Evolutionary conservation across 2,113 vertebrate species (phyloP).

Genomic region (Leucopsar rothschildi): DNA sequence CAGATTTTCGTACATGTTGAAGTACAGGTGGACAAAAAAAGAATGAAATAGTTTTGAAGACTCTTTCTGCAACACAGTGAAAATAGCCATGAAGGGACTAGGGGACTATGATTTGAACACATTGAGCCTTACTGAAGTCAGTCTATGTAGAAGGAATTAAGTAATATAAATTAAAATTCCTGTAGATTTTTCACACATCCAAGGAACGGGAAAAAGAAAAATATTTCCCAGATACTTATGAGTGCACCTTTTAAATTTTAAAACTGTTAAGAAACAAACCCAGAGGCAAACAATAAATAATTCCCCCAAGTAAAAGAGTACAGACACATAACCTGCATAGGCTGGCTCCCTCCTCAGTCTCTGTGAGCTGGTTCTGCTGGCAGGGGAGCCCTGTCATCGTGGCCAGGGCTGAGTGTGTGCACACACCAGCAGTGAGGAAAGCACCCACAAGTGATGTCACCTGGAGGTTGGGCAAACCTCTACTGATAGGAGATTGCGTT

Average conservation of each 20-base stretch:
- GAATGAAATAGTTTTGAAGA: background rate
- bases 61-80: background rate
- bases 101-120: background rate
- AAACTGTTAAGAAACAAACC: background rate
- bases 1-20: accelerated
- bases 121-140: background rate
- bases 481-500: accelerated
- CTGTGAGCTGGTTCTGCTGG: background rate
- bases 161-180: background rate
- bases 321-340: accelerated
- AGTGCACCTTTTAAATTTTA: background rate
- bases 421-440: background rate
- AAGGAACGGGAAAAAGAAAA: background rate
- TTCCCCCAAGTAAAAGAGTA: background rate
- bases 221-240: background rate
- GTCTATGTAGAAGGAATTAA: background rate
- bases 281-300: background rate
- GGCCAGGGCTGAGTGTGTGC: background rate
- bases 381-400: background rate
- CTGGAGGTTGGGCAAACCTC: background rate
- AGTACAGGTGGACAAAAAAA: background rate
- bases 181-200: background rate
- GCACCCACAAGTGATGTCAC: background rate
- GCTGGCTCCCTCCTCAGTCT: background rate
- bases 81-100: background rate